Base-by-base conservation (phyloP, 2,888 invertebrate genomes). In the Ametastegia equiseti region DNA sequence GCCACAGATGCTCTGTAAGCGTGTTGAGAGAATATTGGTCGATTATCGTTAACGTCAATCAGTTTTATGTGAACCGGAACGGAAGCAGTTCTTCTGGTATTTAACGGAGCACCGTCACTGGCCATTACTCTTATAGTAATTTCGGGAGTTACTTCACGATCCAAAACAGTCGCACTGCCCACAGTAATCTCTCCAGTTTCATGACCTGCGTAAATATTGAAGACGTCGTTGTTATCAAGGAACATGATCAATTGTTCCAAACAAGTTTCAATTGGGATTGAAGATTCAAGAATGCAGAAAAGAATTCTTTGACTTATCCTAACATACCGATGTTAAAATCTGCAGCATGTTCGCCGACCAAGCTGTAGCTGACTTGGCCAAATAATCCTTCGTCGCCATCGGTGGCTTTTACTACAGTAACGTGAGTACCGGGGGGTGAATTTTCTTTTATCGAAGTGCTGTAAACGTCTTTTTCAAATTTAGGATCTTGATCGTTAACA, bases 11-110 rank as follows among this genome's bases (percentile, higher is more conserved):
- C 95, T 86, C 95, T 94, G 91, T 97, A 98, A 9, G 94, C 94
- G 69, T 94, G 94, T 85, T 96, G 95, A 0, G 94, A 94, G 91
- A 98, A 98, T 65, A 94, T 92, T 0, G 98, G 98, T 0, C 95
- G 92, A 92, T 98, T 97, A 91, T 98, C 98, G 91, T 98, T 98
- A n/a, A 96, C 94, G 90, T 98, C 98, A 36, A 94, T 89, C 11
- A 98, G 93, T 90, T 95, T 95, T 63, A 97, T 94, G 88, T 95
- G 94, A 1, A 97, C 96, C 33, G 96, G 96, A 0, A 96, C 96
- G 27, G 96, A 95, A n/a, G 95, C 94, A 1, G 95, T 94, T 86
- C 96, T 94, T 82, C 95, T 94, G 0, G 95, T 93, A 71, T 95
- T 94, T 1, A 94, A 89, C 0, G 96, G 95, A 0, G 97, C 97